These are phyloP conservation scores for Catajapyx aquilonaris DNA, from an alignment of 1,140 invertebrate species.

Conservation along the genomic window DNA sequence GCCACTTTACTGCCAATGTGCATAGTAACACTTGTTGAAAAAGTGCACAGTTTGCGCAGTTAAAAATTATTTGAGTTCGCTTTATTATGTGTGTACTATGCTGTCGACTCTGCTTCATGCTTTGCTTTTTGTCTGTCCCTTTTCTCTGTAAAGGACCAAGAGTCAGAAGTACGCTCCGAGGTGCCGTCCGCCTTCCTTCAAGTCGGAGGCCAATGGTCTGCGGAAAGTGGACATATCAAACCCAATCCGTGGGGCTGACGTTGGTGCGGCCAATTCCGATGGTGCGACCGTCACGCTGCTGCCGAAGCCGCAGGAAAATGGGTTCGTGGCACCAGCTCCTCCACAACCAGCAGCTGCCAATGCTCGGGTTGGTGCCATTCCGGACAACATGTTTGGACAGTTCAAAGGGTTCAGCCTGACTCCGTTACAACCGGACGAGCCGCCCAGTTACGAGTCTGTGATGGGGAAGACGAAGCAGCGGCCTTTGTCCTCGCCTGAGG, in stretches of 20 bases:
- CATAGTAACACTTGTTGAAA: no score
- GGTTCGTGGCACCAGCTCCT: slow-evolving; percentile 20
- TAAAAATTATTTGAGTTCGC: no score
- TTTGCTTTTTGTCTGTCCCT: no score
- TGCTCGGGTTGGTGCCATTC: slow-evolving; percentile 25
- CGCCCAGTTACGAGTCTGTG: slow-evolving; percentile 48
- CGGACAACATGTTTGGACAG: slow-evolving; percentile 45
- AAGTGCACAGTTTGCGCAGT: no score
- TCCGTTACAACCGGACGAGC: slow-evolving; percentile 38
- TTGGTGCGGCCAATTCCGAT: slow-evolving; percentile 6
- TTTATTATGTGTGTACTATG: no score
- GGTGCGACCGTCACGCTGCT: slow-evolving; percentile 16
- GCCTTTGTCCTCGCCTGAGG: slow-evolving; percentile 28
- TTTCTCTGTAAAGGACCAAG: no score
- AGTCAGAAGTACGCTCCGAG: neutral
- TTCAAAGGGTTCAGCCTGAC: slow-evolving; percentile 63
- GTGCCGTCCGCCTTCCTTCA: neutral
- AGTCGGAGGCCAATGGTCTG: neutral
- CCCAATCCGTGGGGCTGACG: slow-evolving; percentile 10
- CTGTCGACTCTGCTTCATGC: no score
- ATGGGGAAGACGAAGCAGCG: slow-evolving; percentile 3
- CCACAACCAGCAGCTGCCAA: slow-evolving; percentile 21
- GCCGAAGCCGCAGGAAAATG: slow-evolving; percentile 14
- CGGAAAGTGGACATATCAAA: slow-evolving; percentile 9
- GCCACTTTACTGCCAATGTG: no score